phyloP scores from a whole-genome alignment of 2,113 vertebrate genomes.

The Nycticorax nycticorax region DNA sequence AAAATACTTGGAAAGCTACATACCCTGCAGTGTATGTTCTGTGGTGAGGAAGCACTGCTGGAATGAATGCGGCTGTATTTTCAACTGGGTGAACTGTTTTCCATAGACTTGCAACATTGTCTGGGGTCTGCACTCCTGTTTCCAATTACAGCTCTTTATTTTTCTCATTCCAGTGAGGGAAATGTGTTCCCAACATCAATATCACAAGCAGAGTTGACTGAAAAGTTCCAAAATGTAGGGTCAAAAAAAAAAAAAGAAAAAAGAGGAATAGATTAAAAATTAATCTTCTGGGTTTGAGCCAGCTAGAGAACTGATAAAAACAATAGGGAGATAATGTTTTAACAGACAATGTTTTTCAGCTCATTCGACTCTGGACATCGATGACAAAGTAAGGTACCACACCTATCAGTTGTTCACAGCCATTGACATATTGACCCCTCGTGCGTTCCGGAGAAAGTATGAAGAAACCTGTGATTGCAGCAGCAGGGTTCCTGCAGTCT shows the following conservation, averaged over 20 bases:
- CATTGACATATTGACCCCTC: neutral
- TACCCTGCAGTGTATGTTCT: neutral
- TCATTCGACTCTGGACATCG: neutral
- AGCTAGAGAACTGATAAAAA: neutral
- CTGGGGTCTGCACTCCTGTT: neutral
- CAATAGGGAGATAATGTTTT: neutral
- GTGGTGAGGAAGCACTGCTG: neutral
- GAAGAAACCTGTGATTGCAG: neutral
- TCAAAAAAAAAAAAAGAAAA: neutral
- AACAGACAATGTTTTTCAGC: neutral
- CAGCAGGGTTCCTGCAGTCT: neutral
- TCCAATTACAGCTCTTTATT: neutral
- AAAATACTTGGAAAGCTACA: neutral
- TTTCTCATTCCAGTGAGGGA: neutral
- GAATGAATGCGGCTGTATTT: neutral
- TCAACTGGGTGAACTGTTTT: neutral
- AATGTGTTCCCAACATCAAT: neutral
- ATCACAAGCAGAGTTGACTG: neutral
- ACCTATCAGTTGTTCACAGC: neutral
- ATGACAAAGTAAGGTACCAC: neutral
- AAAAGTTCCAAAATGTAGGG: neutral
- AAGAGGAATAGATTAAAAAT: neutral
- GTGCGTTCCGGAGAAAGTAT: neutral
- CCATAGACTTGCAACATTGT: neutral
- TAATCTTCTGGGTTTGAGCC: neutral